Evolutionary conservation across 92 coral and sea anemone species (phyloP).

Genomic region (Porites lobata): DNA sequence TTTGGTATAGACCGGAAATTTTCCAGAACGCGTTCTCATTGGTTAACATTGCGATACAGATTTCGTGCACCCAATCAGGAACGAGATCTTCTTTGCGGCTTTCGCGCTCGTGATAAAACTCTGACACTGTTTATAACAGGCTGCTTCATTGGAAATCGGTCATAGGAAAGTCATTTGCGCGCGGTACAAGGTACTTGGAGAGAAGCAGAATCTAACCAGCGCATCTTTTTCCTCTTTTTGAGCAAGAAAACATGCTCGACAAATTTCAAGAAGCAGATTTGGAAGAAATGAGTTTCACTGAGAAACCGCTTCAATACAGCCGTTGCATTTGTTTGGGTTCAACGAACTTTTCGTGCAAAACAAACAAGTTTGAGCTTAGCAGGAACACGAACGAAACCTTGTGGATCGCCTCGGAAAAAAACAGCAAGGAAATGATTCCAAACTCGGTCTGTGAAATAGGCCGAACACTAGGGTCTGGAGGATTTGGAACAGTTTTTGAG

Average conservation of each 20-base stretch:
- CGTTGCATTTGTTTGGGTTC: conserved; percentile 50
- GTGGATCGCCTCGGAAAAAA: conserved; percentile 17
- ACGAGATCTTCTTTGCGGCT: neutral
- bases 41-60: conserved; percentile 2
- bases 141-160: neutral
- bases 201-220: neutral
- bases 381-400: conserved; percentile 39
- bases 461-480: conserved; percentile 85
- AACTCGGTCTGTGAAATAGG: conserved; percentile 60
- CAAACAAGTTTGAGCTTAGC: conserved; percentile 52
- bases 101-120: conserved; percentile 22
- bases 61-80: conserved; percentile 30
- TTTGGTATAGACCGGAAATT: conserved; percentile 31
- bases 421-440: conserved; percentile 23
- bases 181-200: neutral
- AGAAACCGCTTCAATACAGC: conserved; percentile 37
- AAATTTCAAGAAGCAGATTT: conserved; percentile 37
- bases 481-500: conserved; percentile 92
- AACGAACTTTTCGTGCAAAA: conserved; percentile 70
- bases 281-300: conserved; percentile 40
- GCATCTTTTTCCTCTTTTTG: neutral
- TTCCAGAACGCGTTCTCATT: conserved; percentile 19
- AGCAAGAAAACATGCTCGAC: conserved; percentile 30
- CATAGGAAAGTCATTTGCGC: conserved; percentile 42
- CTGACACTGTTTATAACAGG: conserved; percentile 8